phyloP scores from a whole-genome alignment of 1,140 invertebrate genomes.

The Papilio aristodemus region DNA sequence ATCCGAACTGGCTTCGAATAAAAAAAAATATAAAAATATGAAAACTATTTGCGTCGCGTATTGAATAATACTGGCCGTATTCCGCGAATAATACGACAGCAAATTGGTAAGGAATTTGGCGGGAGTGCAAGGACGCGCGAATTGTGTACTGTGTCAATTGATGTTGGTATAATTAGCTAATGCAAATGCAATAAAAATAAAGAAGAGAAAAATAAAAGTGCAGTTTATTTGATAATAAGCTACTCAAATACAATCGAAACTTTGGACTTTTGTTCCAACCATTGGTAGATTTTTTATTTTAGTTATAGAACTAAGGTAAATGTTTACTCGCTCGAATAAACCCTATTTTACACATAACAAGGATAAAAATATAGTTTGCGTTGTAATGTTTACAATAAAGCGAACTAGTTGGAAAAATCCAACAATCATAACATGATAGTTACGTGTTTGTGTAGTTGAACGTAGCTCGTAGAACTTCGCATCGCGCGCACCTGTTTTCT shows the following conservation, averaged over 20 bases:
- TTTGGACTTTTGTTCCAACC: neutral
- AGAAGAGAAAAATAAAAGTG: neutral
- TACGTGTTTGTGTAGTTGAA: neutral
- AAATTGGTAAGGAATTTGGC: slow-evolving; percentile 20
- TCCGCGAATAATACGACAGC: slow-evolving; percentile 5
- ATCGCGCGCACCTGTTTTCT: slow-evolving; percentile 62
- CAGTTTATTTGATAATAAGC: neutral
- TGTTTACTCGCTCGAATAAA: neutral
- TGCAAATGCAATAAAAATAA: too few relatives aligned
- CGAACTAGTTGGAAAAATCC: neutral
- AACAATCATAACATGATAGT: neutral
- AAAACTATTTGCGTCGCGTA: slow-evolving; percentile 17
- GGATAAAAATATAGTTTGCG: slow-evolving; percentile 38
- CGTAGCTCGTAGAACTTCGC: slow-evolving; percentile 32
- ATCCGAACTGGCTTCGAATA: slow-evolving; percentile 2
- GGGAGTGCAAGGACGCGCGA: neutral
- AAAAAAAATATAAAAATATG: slow-evolving; percentile 11
- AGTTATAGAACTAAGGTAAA: too few relatives aligned
- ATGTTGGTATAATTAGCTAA: neutral
- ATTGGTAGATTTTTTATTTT: too few relatives aligned
- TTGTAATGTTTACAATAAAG: slow-evolving; percentile 32
- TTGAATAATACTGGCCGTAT: slow-evolving; percentile 18
- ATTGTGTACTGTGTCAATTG: slow-evolving; percentile 4
- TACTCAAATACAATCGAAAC: too few relatives aligned
- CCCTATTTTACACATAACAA: neutral